Percentiles rank a stretch among this genome's conserved stretches.
phyloP scores from a whole-genome alignment of 2,888 invertebrate species.

The Lingula anatina region DNA sequence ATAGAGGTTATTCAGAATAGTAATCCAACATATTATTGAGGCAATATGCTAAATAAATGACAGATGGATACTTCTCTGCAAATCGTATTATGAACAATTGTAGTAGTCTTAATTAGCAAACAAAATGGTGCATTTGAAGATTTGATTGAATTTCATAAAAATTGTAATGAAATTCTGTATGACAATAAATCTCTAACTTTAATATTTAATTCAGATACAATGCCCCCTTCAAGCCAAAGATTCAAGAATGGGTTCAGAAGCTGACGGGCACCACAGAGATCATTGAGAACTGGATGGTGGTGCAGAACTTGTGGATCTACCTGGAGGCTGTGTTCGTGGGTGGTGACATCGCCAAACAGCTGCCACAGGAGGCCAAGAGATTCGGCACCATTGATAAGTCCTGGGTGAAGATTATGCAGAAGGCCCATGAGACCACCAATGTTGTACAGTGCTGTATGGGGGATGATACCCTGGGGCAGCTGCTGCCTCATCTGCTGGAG shows the following conservation, averaged over 20 bases:
- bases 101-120: no score
- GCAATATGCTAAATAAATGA: no score
- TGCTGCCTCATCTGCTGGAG: constrained; percentile 90
- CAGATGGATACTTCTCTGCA: no score
- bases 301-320: constrained; percentile 98
- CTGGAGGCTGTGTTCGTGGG: constrained; percentile 96
- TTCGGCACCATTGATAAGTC: constrained; percentile 97
- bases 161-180: no score
- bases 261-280: constrained; percentile 95
- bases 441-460: constrained; percentile 95
- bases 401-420: constrained; percentile 89
- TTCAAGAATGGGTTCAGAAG: constrained; percentile 93
- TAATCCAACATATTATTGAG: no score
- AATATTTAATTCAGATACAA: constrained; percentile 81
- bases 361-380: constrained; percentile 62
- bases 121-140: no score
- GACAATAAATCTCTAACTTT: no score
- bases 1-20: no score
- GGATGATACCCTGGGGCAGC: constrained; percentile 84
- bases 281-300: constrained; percentile 91
- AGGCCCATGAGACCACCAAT: constrained; percentile 93
- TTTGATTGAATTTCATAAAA: no score
- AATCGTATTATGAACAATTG: no score
- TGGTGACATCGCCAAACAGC: constrained; percentile 94
- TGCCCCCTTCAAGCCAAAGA: constrained; percentile 93